A percentile compares a stretch with the other conserved stretches of the same genome.
Evolutionary conservation across 2,113 vertebrate genomes (phyloP).

Genomic region (Phodopus roborovskii): DNA sequence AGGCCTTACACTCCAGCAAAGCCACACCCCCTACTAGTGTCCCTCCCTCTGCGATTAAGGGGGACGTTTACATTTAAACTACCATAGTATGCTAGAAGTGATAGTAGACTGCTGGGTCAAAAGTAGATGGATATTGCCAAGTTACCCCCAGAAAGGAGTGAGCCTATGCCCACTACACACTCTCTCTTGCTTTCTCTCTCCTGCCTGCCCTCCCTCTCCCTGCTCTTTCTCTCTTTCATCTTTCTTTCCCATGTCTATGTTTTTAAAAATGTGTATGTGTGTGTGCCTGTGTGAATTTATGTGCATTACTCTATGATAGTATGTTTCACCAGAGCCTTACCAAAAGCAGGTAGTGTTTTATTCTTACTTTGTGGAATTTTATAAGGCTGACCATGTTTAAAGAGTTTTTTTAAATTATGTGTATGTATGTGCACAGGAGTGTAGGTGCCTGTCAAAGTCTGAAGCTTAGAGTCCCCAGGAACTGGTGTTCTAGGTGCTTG

Average conservation of each 20-base stretch:
- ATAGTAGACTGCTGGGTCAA: neutral
- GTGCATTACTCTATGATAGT: neutral
- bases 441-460: neutral
- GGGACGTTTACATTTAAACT: neutral
- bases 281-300: neutral
- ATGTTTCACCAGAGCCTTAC: neutral
- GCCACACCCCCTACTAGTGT: neutral
- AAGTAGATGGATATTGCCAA: neutral
- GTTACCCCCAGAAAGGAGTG: neutral
- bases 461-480: neutral
- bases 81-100: neutral
- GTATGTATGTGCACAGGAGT: neutral
- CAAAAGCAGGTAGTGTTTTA: neutral
- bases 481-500: too few species aligned
- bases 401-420: neutral
- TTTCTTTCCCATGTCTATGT: neutral
- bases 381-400: neutral
- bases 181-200: neutral
- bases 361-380: slow-evolving; percentile 10
- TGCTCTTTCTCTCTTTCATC: neutral
- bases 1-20: too few species aligned
- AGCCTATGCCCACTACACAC: neutral
- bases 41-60: neutral
- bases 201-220: neutral
- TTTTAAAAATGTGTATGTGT: neutral